Evolutionary conservation across 1,140 invertebrate species (phyloP), one percentile per base, ranked within the genome.

Genomic region (Drosophila erecta): DNA sequence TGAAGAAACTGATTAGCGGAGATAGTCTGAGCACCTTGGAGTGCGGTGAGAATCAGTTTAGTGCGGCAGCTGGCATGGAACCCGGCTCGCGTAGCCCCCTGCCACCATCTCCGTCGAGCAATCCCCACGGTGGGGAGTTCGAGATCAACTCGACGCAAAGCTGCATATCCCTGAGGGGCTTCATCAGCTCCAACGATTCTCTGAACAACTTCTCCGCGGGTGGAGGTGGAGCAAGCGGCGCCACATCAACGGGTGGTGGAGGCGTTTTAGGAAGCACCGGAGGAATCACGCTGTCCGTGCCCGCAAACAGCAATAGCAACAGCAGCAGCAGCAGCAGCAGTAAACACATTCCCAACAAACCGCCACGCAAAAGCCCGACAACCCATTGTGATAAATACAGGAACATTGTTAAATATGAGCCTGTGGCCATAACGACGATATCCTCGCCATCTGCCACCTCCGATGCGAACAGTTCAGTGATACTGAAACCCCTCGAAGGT

Each of bases 1-100:
- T 97, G 96, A 96, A 96, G 85, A 96, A 96, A 91, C 92, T 96
- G 57, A 93, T 97, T 50, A 95, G 94, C 33, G 94, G 94, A 55
- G 95, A 96, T 64, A 94, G 93, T 57, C 92, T 94, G 15, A 94
- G 94, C 57, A 94, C 94, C 80, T 93, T 96, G 30, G 95, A 96
- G 65, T 95, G 95, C 81, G 94, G 94, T 43, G 96, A 97, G 81
- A 94, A 94, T 76, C 96, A 96, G 73, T 95, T 96, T 55, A 95
- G 96, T 64, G 94, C 95, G 4, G 95, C 95, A 38, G 90, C 95
- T 7, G 95, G 94, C 38, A 95, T 96, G 94, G 96, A 96, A 89
- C 94, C 96, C 43, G 94, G 96, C 27, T 96, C 96, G 6, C 93
- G 96, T 53, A 96, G 95, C 80, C 96, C 96, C 1, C 86, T 97